A percentile compares a stretch with the other conserved stretches of the same genome.
phyloP scores from a whole-genome alignment of 2,888 invertebrate species.

The Noctua comes region DNA sequence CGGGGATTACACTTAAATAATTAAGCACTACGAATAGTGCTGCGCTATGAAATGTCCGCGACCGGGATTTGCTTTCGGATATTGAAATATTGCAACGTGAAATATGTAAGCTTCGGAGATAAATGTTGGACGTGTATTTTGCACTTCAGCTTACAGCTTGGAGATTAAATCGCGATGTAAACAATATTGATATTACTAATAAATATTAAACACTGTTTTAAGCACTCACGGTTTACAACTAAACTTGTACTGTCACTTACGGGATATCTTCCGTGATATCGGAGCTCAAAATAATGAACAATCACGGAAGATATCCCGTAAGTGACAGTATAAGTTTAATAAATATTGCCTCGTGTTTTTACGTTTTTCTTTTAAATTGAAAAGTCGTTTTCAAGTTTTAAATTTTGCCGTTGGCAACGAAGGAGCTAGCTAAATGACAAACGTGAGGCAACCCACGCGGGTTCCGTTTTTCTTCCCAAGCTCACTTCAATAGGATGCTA shows the following conservation, averaged over 20 bases:
- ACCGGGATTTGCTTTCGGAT: slow-evolving; percentile 35
- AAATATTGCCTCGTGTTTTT: no score
- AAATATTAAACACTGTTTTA: no score
- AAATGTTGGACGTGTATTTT: slow-evolving; percentile 26
- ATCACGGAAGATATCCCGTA: no score
- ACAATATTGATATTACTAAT: background rate
- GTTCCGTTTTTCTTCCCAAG: slow-evolving; percentile 13
- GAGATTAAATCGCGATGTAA: background rate
- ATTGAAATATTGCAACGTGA: slow-evolving; percentile 48
- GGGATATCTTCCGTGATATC: no score
- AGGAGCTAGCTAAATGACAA: slow-evolving; percentile 13
- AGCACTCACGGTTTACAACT: no score
- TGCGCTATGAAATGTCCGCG: slow-evolving; percentile 41
- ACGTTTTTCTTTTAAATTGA: background rate
- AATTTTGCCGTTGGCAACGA: background rate
- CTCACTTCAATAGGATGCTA: slow-evolving; percentile 34
- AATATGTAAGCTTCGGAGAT: slow-evolving; percentile 41
- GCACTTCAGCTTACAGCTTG: background rate
- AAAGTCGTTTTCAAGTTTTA: background rate
- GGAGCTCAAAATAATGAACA: no score
- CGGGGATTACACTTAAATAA: slow-evolving; percentile 68
- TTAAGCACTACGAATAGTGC: slow-evolving; percentile 63
- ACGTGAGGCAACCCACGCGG: slow-evolving; percentile 4
- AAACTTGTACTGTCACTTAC: no score
- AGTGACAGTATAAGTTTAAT: no score